A percentile compares a stretch with the other conserved stretches of the same genome.
Evolutionary conservation across 2,797 vertebrate species (phyloP).

Genomic region (Notamacropus eugenii): DNA sequence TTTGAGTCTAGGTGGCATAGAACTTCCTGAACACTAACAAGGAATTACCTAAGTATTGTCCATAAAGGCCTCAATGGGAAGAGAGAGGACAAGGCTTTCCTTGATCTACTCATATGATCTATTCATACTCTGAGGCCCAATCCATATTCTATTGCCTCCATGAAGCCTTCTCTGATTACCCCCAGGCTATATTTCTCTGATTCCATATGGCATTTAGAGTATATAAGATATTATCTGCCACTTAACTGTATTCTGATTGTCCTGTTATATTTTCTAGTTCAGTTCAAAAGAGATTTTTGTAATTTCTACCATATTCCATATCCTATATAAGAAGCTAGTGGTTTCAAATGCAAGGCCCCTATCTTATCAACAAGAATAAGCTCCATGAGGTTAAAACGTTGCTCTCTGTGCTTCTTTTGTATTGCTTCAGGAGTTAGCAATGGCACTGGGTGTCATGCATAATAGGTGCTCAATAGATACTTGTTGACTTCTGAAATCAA

Average conservation of each 20-base stretch:
- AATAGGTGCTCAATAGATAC: neutral
- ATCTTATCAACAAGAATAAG: neutral
- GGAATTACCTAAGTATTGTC: neutral
- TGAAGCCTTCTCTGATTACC: neutral
- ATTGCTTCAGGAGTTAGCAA: neutral
- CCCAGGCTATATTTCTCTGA: neutral
- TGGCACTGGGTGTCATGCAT: neutral
- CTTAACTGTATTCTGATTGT: neutral
- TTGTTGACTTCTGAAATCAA: neutral
- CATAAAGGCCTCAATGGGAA: neutral
- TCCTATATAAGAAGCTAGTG: neutral
- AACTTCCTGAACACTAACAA: neutral
- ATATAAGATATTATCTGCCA: neutral
- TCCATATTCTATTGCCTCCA: accelerated
- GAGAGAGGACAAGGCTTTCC: neutral
- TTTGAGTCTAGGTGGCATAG: neutral
- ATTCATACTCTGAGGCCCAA: neutral
- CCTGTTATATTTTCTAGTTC: neutral
- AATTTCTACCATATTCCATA: neutral
- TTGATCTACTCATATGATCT: neutral
- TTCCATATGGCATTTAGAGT: neutral
- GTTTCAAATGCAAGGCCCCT: neutral
- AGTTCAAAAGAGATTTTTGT: neutral
- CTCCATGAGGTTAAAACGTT: neutral
- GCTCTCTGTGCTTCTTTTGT: neutral